Percentiles rank a stretch among this genome's conserved stretches.
These are phyloP conservation scores for Psephotus haematonotus DNA, from an alignment of 2,113 vertebrate genomes.

Conservation along the genomic window DNA sequence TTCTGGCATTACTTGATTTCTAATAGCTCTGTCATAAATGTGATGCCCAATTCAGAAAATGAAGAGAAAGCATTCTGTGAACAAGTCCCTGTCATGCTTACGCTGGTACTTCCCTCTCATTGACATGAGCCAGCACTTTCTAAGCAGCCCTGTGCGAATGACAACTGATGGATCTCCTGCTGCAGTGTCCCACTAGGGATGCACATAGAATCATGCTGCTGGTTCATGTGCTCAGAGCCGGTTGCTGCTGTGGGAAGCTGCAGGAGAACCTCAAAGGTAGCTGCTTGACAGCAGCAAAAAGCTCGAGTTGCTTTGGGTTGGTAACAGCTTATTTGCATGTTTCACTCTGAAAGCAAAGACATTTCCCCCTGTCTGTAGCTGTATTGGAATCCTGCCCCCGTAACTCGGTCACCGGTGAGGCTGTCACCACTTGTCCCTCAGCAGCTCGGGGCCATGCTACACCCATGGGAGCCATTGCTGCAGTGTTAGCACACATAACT, in stretches of 20 bases:
- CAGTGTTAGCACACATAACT: not conserved
- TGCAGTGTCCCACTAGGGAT: fast-evolving
- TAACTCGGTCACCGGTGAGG: not conserved
- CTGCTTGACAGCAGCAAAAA: not conserved
- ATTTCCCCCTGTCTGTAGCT: not conserved
- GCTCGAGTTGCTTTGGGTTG: fast-evolving
- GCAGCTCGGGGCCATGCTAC: not conserved
- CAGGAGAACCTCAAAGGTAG: fast-evolving
- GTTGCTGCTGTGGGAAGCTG: not conserved
- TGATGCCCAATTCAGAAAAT: not conserved
- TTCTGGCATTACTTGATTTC: not conserved
- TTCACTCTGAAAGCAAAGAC: not conserved
- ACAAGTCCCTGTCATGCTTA: not conserved
- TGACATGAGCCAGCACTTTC: not conserved
- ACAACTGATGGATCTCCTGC: not conserved
- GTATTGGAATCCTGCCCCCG: not conserved
- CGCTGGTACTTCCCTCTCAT: no score
- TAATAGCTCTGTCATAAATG: not conserved
- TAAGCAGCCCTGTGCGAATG: not conserved
- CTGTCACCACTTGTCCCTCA: not conserved
- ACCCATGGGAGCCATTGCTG: not conserved
- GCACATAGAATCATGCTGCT: not conserved
- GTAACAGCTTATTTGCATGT: not conserved
- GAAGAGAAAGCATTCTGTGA: not conserved
- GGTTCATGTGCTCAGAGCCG: fast-evolving